Evolutionary conservation across 1,140 invertebrate species (phyloP).

Genomic region (Drosophila aff.): DNA sequence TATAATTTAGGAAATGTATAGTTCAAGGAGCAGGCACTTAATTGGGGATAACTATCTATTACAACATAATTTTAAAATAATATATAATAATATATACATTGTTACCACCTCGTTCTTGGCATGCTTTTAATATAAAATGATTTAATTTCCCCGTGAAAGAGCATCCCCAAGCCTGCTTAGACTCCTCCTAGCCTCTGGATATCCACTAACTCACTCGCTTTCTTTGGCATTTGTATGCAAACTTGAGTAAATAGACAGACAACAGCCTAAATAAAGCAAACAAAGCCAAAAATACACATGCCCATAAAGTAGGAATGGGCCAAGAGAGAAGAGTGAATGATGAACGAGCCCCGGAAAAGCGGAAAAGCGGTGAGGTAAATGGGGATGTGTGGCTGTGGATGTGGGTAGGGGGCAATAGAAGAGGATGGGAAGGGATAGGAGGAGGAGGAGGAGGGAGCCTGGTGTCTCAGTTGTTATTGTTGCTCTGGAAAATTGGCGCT

Average conservation of each 20-base stretch:
- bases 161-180: constrained; percentile 1
- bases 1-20: too few species aligned
- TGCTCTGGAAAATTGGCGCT: constrained; percentile 61
- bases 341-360: constrained; percentile 23
- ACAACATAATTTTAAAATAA: background rate
- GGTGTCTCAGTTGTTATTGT: constrained; percentile 54
- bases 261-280: constrained; percentile 73
- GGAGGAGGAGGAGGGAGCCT: background rate
- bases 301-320: constrained; percentile 43
- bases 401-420: background rate
- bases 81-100: too few species aligned
- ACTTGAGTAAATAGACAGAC: constrained; percentile 70
- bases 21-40: too few species aligned
- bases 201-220: constrained; percentile 27
- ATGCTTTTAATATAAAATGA: background rate
- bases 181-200: background rate
- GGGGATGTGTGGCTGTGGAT: background rate
- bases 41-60: background rate
- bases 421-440: background rate
- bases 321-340: constrained; percentile 2
- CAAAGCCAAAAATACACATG: constrained; percentile 63
- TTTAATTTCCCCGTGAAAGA: background rate
- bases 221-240: constrained; percentile 60
- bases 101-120: background rate
- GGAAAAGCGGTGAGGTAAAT: constrained; percentile 10